These are phyloP conservation scores for Phaetusa simplex DNA, from an alignment of 2,113 vertebrate species.

Conservation along the genomic window DNA sequence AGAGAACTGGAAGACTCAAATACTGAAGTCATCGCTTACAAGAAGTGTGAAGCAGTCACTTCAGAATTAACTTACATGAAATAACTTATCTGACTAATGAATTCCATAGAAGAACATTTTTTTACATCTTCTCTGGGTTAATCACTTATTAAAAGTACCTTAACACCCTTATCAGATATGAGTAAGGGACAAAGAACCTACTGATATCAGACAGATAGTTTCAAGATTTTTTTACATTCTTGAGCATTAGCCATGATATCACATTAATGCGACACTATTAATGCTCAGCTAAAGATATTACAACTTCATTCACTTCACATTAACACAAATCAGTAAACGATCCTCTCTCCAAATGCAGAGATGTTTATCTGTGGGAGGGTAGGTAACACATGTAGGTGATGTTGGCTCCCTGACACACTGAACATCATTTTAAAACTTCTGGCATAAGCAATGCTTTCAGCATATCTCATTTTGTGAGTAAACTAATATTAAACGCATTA, in stretches of 20 bases:
- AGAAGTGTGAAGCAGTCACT: not conserved
- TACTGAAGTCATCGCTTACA: not conserved
- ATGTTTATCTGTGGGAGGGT: not conserved
- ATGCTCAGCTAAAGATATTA: not conserved
- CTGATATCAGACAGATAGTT: not conserved
- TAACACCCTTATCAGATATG: not conserved
- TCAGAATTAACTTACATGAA: not conserved
- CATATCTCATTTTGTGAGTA: not conserved
- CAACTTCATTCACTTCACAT: not conserved
- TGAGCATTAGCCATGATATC: not conserved
- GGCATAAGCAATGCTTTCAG: not conserved
- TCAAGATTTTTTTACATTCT: not conserved
- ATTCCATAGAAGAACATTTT: not conserved
- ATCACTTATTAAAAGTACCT: not conserved
- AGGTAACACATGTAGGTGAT: not conserved
- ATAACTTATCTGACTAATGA: not conserved
- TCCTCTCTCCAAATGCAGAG: accelerated
- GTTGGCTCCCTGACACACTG: not conserved
- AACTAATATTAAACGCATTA: not conserved
- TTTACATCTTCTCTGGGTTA: not conserved
- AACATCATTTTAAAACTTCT: not conserved
- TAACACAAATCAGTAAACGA: not conserved
- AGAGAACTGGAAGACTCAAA: not conserved
- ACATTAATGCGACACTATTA: not conserved
- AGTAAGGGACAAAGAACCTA: not conserved